Evolutionary conservation across 1,140 invertebrate species (phyloP).

Genomic region (Drosophila ohnishii): DNA sequence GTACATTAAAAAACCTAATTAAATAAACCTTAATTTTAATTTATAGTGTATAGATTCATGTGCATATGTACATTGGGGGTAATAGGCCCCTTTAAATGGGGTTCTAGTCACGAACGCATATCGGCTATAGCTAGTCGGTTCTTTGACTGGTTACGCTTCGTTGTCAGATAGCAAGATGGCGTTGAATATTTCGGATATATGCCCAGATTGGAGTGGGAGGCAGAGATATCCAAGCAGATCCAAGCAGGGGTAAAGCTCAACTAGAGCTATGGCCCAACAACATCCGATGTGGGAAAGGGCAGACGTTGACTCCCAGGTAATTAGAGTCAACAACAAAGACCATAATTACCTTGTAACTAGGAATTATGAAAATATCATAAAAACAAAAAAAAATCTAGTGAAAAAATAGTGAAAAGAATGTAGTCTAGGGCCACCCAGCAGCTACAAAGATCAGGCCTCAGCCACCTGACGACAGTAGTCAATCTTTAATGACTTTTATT

Average conservation of each 20-base stretch:
- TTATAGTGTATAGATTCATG: conserved; percentile 17
- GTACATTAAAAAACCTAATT: background rate
- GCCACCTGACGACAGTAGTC: conserved; percentile 66
- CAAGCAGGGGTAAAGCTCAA: conserved; percentile 28
- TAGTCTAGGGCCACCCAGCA: conserved; percentile 62
- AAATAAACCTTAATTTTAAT: background rate
- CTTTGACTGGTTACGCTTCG: conserved; percentile 69
- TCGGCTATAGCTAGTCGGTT: conserved; percentile 44
- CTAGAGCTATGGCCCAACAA: conserved; percentile 4
- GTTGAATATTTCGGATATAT: conserved; percentile 53
- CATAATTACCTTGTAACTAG: conserved; percentile 71
- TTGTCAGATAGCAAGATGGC: conserved; percentile 61
- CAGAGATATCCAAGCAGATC: background rate
- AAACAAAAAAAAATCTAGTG: conserved; percentile 26
- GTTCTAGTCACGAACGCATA: conserved; percentile 45
- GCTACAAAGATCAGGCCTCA: conserved; percentile 30
- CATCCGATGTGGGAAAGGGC: conserved; percentile 55
- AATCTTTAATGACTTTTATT: conserved; percentile 75
- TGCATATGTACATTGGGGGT: conserved; percentile 8
- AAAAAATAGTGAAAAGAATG: conserved; percentile 47
- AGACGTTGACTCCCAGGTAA: conserved; percentile 65
- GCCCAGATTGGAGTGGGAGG: conserved; percentile 17
- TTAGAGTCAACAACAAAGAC: conserved; percentile 70
- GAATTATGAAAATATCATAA: conserved; percentile 67
- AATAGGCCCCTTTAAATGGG: conserved; percentile 21